phyloP scores from a whole-genome alignment of 2,888 invertebrate genomes.

The Cantharis flavilabris region DNA sequence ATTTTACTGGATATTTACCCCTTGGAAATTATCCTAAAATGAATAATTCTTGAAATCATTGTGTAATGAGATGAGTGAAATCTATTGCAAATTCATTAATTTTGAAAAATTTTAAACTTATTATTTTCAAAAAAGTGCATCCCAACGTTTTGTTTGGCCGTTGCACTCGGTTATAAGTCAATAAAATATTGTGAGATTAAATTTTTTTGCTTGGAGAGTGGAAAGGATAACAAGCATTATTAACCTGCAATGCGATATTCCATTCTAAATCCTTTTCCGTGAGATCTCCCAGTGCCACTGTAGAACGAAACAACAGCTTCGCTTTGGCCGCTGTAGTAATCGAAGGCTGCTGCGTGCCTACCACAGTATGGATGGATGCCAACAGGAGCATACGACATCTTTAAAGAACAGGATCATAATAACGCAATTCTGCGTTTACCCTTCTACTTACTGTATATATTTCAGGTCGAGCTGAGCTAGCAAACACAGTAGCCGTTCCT shows the following conservation, averaged over 20 bases:
- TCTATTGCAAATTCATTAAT: too few relatives aligned
- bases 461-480: constrained; percentile 40
- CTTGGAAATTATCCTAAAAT: too few relatives aligned
- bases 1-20: too few relatives aligned
- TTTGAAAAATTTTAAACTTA: too few relatives aligned
- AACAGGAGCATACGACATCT: constrained; percentile 40
- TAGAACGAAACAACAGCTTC: constrained; percentile 59
- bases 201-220: too few relatives aligned
- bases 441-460: constrained; percentile 33
- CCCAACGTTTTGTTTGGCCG: too few relatives aligned
- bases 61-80: too few relatives aligned
- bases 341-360: constrained; percentile 52
- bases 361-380: constrained; percentile 61
- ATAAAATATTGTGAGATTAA: too few relatives aligned
- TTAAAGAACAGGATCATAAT: constrained; percentile 25
- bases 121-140: too few relatives aligned
- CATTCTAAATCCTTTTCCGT: constrained; percentile 69
- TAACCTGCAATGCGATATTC: constrained; percentile 61
- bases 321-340: constrained; percentile 57
- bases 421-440: background rate
- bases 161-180: too few relatives aligned
- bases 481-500: constrained; percentile 52
- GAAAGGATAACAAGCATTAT: background rate
- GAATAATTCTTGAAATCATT: too few relatives aligned
- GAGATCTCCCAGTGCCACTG: constrained; percentile 47